Evolutionary conservation across 2,113 vertebrate genomes (phyloP), one percentile per base, ranked within the genome.

Genomic region (Prinia subflava): DNA sequence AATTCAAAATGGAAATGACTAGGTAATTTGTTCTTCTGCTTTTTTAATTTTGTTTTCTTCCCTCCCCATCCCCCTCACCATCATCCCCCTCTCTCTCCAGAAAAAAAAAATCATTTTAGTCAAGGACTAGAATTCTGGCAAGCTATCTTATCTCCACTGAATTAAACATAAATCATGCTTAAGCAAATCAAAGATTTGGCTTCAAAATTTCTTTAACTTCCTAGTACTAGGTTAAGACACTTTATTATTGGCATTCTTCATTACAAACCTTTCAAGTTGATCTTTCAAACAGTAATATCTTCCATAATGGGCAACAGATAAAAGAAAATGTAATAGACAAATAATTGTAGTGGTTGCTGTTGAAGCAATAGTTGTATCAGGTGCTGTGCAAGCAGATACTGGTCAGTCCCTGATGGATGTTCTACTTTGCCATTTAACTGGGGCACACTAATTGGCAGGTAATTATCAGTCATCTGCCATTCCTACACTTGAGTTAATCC

Each of bases 1-100:
- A 91, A 97, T 93, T 91, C 90, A 95, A 87, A 95, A 85, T 96
- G 77, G 92, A 96, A 97, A 91, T 74, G 39, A 95, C 70, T 94
- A 85, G 65, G 65, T 69, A 94, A 87, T 91, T 95, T 89, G 47
- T 83, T 94, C 55, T 85, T 46, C 31, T 33, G 80, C 30, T 59
- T 84, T 83, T 80, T 68, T 27, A 44, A 81, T 92, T 86, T 92
- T 71, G 21, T n/a, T 70, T 63, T 56, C 71, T 53, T 59, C 28
- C 33, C 10, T 74, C 20, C 39, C 35, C 81, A 50, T 25, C 24
- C 59, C 60, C 17, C 56, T 62, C 35, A 46, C 17, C 25, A 84
- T 20, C 46, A 77, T 20, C 35, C 9, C 10, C 17, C 16, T 65
- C 10, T 10, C 13, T 3, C 13, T 11, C 33, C 5, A 21, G 11